A percentile compares a stretch with the other conserved stretches of the same genome.
Conservation (phyloP, 2,113 vertebrate genomes). For the Anolis sagrei region DNA sequence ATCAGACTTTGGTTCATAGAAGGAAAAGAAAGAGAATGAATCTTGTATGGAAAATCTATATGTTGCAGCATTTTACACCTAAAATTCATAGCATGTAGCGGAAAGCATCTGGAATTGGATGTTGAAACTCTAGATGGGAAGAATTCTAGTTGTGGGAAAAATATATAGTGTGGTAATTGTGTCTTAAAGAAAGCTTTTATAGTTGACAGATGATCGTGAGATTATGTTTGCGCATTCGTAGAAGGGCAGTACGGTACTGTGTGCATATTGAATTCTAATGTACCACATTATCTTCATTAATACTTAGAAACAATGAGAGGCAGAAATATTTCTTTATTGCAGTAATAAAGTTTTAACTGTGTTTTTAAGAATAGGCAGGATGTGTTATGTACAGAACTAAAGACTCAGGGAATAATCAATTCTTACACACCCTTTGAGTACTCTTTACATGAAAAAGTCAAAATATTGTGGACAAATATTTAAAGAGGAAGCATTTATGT, state of each 20-base stretch:
- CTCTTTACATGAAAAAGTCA: background rate
- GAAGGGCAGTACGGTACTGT: background rate
- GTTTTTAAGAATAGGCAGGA: too few species aligned
- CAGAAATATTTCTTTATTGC: too few species aligned
- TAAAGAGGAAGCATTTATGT: too few species aligned
- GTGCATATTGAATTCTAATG: too few species aligned
- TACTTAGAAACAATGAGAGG: too few species aligned
- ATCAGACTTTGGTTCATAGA: background rate
- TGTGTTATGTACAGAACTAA: background rate
- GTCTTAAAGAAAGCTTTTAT: accelerated
- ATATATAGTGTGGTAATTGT: background rate
- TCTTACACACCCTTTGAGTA: background rate
- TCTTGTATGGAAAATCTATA: background rate
- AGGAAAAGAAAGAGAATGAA: background rate
- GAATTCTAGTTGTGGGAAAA: background rate
- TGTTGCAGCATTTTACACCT: background rate
- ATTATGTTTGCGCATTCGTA: background rate
- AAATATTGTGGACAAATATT: background rate
- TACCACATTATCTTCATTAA: too few species aligned
- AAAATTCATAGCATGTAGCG: background rate
- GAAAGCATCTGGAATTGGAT: background rate
- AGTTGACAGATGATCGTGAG: background rate
- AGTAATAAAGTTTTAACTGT: too few species aligned
- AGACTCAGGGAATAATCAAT: background rate
- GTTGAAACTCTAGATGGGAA: background rate